A percentile compares a stretch with the other conserved stretches of the same genome.
Evolutionary conservation across 2,797 vertebrate species (phyloP).

Genomic region (Thripadectes ignobilis): DNA sequence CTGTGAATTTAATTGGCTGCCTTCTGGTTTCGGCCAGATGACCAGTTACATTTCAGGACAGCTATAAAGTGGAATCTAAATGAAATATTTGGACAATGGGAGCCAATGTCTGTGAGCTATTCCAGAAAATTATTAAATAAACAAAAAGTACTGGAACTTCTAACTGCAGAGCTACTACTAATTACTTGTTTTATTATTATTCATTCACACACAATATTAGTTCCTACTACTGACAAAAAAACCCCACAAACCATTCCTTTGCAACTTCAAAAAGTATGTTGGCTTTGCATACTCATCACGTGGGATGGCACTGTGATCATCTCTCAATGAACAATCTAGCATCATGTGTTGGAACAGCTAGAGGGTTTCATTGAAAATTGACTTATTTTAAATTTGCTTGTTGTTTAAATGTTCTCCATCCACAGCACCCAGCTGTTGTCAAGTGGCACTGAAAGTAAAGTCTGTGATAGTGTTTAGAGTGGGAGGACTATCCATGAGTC

Average conservation of each 20-base stretch:
- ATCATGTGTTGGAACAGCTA: not conserved
- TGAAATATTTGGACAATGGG: constrained; percentile 52
- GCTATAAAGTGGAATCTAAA: constrained; percentile 62
- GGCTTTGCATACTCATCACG: not conserved
- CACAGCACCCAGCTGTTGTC: not conserved
- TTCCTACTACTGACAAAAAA: not conserved
- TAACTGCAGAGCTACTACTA: not conserved
- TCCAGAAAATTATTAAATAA: constrained; percentile 66
- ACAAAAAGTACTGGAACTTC: constrained; percentile 44
- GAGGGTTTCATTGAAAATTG: not conserved
- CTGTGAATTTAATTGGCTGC: constrained; percentile 69
- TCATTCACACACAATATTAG: constrained; percentile 10
- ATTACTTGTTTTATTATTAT: constrained; percentile 14
- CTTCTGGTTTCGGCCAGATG: constrained; percentile 54
- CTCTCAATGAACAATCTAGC: not conserved
- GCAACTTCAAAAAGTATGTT: not conserved
- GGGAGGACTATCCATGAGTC: not conserved
- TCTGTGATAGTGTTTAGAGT: not conserved
- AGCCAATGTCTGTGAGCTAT: constrained; percentile 54
- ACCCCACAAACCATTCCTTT: not conserved
- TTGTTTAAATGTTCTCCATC: not conserved
- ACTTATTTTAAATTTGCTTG: not conserved
- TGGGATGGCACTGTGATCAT: not conserved
- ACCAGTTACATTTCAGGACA: constrained; percentile 60
- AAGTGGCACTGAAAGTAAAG: not conserved